Evolutionary conservation across 2,888 invertebrate species (phyloP).

Genomic region (Pollenia griseotomentosa): DNA sequence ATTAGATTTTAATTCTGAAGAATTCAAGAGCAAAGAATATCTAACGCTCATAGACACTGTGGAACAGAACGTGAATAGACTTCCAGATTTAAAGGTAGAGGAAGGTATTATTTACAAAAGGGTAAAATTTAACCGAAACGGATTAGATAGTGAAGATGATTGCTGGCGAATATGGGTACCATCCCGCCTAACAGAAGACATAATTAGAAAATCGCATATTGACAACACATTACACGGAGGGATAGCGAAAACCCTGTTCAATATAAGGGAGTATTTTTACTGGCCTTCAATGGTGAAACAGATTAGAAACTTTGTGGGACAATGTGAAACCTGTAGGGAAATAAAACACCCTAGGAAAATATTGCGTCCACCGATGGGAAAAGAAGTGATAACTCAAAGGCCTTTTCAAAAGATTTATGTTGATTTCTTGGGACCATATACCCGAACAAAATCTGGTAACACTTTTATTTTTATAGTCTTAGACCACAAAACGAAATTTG

Average conservation of each 20-base stretch:
- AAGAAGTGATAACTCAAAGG: background rate
- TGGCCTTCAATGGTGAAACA: background rate
- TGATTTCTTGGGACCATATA: background rate
- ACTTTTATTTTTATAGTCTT: background rate
- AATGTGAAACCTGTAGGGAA: background rate
- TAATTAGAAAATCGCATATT: background rate
- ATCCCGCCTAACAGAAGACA: background rate
- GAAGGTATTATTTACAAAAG: background rate
- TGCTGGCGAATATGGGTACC: slow-evolving; percentile 25
- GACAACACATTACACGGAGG: slow-evolving; percentile 14
- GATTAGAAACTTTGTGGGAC: background rate
- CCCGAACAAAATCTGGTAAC: background rate
- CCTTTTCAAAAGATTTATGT: slow-evolving; percentile 11
- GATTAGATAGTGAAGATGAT: background rate
- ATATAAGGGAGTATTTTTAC: slow-evolving; percentile 16
- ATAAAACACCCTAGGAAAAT: background rate
- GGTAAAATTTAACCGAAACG: background rate
- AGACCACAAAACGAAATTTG: background rate
- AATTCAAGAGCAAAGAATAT: background rate
- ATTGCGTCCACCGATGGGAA: background rate
- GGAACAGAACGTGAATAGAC: background rate
- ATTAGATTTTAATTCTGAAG: background rate
- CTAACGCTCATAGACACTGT: background rate
- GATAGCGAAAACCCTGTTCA: slow-evolving; percentile 3
- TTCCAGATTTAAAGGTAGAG: background rate